Percentiles rank a stretch among this genome's conserved stretches.
phyloP scores from a whole-genome alignment of 2,113 vertebrate genomes.

The Capra hircus region DNA sequence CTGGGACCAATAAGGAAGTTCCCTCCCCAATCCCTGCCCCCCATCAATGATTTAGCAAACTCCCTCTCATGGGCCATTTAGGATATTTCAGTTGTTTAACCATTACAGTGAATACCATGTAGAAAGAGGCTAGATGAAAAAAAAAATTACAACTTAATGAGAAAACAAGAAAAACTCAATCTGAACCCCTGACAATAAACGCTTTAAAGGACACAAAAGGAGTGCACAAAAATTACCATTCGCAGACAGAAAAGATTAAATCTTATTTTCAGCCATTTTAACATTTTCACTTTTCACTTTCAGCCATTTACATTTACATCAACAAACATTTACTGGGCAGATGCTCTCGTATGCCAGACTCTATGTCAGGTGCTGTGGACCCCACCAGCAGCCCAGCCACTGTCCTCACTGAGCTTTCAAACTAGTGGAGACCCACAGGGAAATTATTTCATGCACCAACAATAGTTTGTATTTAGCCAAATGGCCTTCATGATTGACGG shows the following conservation, averaged over 20 bases:
- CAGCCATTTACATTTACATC: not conserved
- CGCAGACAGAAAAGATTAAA: not conserved
- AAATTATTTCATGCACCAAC: not conserved
- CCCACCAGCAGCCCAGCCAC: not conserved
- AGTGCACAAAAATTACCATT: not conserved
- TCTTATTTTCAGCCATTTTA: not conserved
- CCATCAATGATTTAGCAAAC: not conserved
- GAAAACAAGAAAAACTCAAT: conserved; percentile 6
- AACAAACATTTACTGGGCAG: not conserved
- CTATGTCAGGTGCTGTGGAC: not conserved
- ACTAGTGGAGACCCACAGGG: not conserved
- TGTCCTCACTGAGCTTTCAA: not conserved
- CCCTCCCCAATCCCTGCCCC: not conserved
- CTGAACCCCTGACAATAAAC: not conserved
- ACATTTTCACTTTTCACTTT: not conserved
- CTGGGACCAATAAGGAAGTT: fast-evolving
- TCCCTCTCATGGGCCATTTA: not conserved
- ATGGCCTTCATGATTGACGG: not conserved
- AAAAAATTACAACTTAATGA: conserved; percentile 11
- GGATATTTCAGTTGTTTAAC: not conserved
- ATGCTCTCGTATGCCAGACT: not conserved
- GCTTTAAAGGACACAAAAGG: not conserved
- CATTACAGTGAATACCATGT: not conserved
- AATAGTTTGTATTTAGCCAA: not conserved
- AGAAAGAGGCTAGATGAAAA: not conserved